Base-by-base conservation (phyloP, 2,113 vertebrate genomes). In the Oryzias woworae region DNA sequence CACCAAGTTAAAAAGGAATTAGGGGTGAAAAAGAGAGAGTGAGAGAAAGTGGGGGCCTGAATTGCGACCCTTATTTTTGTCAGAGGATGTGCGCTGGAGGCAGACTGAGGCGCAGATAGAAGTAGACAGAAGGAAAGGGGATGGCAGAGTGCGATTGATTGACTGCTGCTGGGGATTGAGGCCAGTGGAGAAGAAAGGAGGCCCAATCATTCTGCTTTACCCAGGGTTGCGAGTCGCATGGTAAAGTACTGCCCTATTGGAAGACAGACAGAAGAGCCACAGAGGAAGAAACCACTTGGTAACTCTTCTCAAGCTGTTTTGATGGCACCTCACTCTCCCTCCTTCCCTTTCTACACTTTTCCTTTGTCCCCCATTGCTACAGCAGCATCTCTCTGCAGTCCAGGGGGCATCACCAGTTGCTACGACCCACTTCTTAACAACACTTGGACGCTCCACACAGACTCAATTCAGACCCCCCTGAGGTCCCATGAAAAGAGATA, bases 1-100 rank as follows among this genome's bases (percentile, higher is more conserved):
- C 82, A 83, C 94, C 85, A 92, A 93, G 84, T 90, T 90, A 91
- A 90, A 94, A 91, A 92, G 89, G 90, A 90, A 89, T 89, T 90
- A 90, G 82, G 73, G 65, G 71, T 49, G 65, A 44, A 66, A 76
- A 77, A 60, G 80, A 69, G 75, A 62, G 79, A 79, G 70, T 18
- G 77, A 81, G 82, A 75, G 82, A 88, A 81, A 88, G 78, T 82
- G 82, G 78, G 82, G 73, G 87, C 26, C 66, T 89, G 87, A 90
- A 88, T 89, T 71, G 73, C 60, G 64, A 78, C 81, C 85, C 80
- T 80, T 83, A 66, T 83, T 85, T 84, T 85, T 76, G 68, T 56
- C 31, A 82, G 86, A 92, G 88, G 93, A 92, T 88, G 91, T 77
- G 86, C 83, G 78, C 90, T 82, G 89, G 69, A 77, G 72, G 86